Percentiles rank a stretch among this genome's conserved stretches.
Conservation (phyloP, 2,888 invertebrate species). For the Acheta domesticus region DNA sequence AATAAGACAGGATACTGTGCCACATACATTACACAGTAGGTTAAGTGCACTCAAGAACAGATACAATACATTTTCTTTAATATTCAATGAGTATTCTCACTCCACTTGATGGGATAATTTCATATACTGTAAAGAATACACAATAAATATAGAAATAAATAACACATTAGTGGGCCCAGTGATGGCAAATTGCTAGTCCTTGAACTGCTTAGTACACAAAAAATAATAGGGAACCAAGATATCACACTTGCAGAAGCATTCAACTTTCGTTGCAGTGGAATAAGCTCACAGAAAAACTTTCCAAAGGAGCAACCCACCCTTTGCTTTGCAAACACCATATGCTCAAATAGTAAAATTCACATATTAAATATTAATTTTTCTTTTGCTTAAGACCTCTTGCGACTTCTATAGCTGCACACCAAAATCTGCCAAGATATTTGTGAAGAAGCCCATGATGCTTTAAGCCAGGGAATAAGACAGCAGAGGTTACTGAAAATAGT, state of each 20-base stretch:
- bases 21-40: not conserved
- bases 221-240: not conserved
- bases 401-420: slow-evolving; percentile 3
- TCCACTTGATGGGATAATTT: not conserved
- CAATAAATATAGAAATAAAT: slow-evolving; percentile 1
- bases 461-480: slow-evolving; percentile 40
- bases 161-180: not conserved
- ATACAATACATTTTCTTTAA: not conserved
- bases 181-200: not conserved
- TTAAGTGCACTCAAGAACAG: not conserved
- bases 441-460: slow-evolving; percentile 40
- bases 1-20: not conserved
- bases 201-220: not conserved
- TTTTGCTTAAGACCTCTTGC: slow-evolving; percentile 30
- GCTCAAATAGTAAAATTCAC: not conserved
- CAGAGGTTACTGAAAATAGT: slow-evolving; percentile 38
- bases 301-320: not conserved
- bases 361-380: slow-evolving; percentile 24
- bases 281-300: slow-evolving; percentile 24
- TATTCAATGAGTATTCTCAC: not conserved
- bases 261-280: slow-evolving; percentile 20
- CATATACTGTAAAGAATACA: not conserved
- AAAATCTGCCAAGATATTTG: slow-evolving; percentile 34
- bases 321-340: not conserved
- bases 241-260: not conserved